phyloP scores from a whole-genome alignment of 2,113 vertebrate species.

The Istiophorus platypterus region DNA sequence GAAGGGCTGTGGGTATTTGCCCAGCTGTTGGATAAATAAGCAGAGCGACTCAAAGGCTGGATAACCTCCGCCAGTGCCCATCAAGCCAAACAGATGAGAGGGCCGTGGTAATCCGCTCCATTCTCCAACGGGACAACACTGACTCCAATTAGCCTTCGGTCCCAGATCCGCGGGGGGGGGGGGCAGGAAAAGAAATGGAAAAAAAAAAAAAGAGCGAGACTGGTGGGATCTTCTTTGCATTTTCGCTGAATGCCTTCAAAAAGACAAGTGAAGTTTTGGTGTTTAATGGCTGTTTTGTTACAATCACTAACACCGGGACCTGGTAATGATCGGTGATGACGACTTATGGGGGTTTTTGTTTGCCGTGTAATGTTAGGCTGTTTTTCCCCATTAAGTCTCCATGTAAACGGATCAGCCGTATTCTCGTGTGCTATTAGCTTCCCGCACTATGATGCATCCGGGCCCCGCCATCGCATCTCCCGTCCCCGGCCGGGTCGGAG shows the following conservation, averaged over 20 bases:
- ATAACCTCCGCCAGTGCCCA: conserved; percentile 78
- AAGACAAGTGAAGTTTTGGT: background rate
- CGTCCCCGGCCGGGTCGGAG: too few relatives aligned
- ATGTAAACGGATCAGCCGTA: too few relatives aligned
- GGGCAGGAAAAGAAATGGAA: conserved; percentile 13
- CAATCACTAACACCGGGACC: background rate
- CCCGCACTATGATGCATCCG: background rate
- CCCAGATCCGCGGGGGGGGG: conserved; percentile 34
- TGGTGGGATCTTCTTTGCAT: background rate
- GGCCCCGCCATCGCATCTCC: too few relatives aligned
- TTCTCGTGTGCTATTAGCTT: too few relatives aligned
- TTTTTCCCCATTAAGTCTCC: too few relatives aligned
- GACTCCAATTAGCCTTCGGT: conserved; percentile 68
- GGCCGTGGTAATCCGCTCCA: conserved; percentile 59
- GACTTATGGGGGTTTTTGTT: too few relatives aligned
- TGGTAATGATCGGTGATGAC: background rate
- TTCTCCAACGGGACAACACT: conserved; percentile 63
- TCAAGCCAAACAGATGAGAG: conserved; percentile 79
- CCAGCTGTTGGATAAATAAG: conserved; percentile 86
- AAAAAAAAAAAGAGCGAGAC: too few relatives aligned
- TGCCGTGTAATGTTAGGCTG: background rate
- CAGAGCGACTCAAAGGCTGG: conserved; percentile 78
- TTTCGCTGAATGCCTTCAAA: background rate
- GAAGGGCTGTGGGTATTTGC: conserved; percentile 84
- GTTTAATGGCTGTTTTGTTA: background rate